These are phyloP conservation scores for Pyralis farinalis DNA, from an alignment of 2,888 invertebrate genomes.

Conservation along the genomic window DNA sequence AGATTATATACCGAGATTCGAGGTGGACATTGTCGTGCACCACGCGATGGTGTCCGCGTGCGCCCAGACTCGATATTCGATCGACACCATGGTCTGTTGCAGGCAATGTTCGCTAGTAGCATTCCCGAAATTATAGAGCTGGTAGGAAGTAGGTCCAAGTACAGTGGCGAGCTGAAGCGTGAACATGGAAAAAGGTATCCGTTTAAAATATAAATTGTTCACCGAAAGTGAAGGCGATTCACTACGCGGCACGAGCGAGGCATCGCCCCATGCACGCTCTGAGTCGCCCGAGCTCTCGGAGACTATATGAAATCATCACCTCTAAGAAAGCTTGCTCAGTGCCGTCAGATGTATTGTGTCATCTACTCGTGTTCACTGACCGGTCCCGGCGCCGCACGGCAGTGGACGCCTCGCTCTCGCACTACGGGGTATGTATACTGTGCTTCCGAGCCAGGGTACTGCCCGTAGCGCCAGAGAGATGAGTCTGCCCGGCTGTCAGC, in stretches of 20 bases:
- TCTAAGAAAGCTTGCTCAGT: conserved; percentile 79
- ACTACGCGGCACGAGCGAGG: conserved; percentile 40
- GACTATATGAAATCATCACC: conserved; percentile 68
- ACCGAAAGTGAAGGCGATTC: conserved; percentile 71
- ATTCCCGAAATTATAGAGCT: conserved; percentile 99
- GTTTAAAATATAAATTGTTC: conserved; percentile 68
- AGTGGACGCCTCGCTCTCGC: conserved; percentile 31
- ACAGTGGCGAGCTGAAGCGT: conserved; percentile 99
- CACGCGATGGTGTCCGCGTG: conserved; percentile 74
- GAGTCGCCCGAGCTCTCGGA: conserved; percentile 68
- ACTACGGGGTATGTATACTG: conserved; percentile 25
- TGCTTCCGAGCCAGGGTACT: conserved; percentile 17
- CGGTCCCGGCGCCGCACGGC: conserved; percentile 36
- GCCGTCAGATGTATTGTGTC: conserved; percentile 82
- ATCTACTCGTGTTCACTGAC: conserved; percentile 75
- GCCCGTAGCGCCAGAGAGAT: conserved; percentile 40
- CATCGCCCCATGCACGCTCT: conserved; percentile 39
- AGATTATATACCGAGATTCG: conserved; percentile 65
- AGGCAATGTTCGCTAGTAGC: conserved; percentile 99
- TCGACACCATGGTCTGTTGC: conserved; percentile 85
- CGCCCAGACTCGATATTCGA: conserved; percentile 56
- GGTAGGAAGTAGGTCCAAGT: conserved; percentile 99
- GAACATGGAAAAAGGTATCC: conserved; percentile 99
- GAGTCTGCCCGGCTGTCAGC: conserved; percentile 23
- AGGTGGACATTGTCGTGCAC: conserved; percentile 79